phyloP scores from a whole-genome alignment of 2,113 vertebrate species.

The Lophotis ruficrista region DNA sequence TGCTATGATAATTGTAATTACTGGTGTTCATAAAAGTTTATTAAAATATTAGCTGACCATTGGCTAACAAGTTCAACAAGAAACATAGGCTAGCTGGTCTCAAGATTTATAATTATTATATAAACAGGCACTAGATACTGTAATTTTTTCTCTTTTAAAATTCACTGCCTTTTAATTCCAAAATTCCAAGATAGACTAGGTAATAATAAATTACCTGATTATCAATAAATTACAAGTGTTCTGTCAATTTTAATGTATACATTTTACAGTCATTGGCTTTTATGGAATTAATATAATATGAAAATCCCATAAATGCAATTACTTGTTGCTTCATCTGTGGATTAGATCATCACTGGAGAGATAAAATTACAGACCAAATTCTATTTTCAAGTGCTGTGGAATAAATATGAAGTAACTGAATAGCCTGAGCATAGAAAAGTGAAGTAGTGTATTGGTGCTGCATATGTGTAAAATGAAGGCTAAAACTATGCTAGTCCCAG shows the following conservation, averaged over 20 bases:
- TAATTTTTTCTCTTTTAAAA: not conserved
- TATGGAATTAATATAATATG: not conserved
- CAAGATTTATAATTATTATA: not conserved
- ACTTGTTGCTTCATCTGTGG: not conserved
- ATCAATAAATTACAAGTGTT: not conserved
- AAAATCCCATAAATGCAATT: not conserved
- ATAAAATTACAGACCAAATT: constrained; percentile 1
- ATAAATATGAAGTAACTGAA: not conserved
- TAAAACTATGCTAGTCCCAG: not conserved
- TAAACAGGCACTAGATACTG: not conserved
- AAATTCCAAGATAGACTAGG: not conserved
- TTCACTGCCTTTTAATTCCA: not conserved
- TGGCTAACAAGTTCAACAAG: not conserved
- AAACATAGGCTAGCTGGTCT: not conserved
- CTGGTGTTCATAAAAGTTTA: not conserved
- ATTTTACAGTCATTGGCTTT: not conserved
- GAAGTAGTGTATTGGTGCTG: not conserved
- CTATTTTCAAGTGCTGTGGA: not conserved
- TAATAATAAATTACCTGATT: not conserved
- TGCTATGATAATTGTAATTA: constrained; percentile 27
- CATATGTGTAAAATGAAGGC: not conserved
- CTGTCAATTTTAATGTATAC: not conserved
- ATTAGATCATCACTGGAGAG: not conserved
- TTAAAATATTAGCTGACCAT: constrained; percentile 38
- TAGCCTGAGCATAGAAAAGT: not conserved